phyloP scores from a whole-genome alignment of 1,140 invertebrate species.

The Maniola jurtina region DNA sequence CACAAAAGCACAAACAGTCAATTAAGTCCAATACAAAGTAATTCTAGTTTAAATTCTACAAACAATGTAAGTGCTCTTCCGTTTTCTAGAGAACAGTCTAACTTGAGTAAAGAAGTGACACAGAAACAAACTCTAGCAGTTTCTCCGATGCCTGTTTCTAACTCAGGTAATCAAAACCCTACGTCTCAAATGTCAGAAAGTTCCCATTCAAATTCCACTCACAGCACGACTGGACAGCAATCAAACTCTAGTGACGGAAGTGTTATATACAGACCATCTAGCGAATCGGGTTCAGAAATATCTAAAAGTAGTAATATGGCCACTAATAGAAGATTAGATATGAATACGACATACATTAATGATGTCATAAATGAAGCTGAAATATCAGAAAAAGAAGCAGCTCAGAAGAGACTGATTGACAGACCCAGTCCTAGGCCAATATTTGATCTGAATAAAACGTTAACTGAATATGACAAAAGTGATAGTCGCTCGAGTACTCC shows the following conservation, averaged over 20 bases:
- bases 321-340: slow-evolving; percentile 79
- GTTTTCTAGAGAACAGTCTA: slow-evolving; percentile 76
- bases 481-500: slow-evolving; percentile 72
- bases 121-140: slow-evolving; percentile 84
- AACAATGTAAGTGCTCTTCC: slow-evolving; percentile 71
- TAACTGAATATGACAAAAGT: slow-evolving; percentile 62
- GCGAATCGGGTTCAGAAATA: slow-evolving; percentile 83
- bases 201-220: slow-evolving; percentile 80
- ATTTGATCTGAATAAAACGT: slow-evolving; percentile 59
- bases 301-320: slow-evolving; percentile 73
- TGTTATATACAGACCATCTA: slow-evolving; percentile 84
- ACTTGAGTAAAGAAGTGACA: slow-evolving; percentile 72
- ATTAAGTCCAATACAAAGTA: slow-evolving; percentile 79
- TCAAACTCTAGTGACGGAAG: slow-evolving; percentile 84
- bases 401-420: slow-evolving; percentile 54
- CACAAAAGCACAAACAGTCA: slow-evolving; percentile 74
- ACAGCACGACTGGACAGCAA: slow-evolving; percentile 81
- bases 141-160: slow-evolving; percentile 84
- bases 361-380: slow-evolving; percentile 74
- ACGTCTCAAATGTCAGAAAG: slow-evolving; percentile 79
- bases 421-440: slow-evolving; percentile 45
- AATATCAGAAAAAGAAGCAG: slow-evolving; percentile 70
- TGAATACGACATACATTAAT: slow-evolving; percentile 73
- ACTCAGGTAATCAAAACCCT: slow-evolving; percentile 62
- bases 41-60: slow-evolving; percentile 79